Conservation (phyloP, 1,140 invertebrate species). For the Batillaria attramentaria region DNA sequence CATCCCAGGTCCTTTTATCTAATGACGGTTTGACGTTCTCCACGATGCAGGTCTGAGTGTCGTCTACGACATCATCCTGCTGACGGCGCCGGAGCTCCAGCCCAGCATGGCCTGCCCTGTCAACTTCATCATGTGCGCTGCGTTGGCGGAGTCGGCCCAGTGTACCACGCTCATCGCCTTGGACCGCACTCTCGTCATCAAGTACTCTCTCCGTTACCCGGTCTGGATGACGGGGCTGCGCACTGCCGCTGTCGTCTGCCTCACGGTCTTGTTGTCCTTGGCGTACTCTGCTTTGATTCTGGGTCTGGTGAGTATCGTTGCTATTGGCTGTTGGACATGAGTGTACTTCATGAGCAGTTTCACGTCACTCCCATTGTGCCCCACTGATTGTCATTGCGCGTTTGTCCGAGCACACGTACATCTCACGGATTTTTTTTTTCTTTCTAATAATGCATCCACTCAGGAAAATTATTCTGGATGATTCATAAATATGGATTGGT, state of each 20-base stretch:
- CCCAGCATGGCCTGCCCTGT: not conserved
- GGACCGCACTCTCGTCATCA: constrained; percentile 1
- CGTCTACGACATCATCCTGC: not conserved
- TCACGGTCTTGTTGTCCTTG: not conserved
- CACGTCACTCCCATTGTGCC: too few relatives aligned
- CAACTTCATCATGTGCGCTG: constrained; percentile 7
- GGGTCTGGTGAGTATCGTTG: not conserved
- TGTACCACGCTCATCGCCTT: constrained; percentile 7
- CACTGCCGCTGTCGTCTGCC: not conserved
- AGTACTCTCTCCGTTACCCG: not conserved
- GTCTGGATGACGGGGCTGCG: not conserved
- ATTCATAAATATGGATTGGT: too few relatives aligned
- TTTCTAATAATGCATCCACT: too few relatives aligned
- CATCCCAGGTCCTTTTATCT: too few relatives aligned
- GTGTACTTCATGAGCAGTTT: too few relatives aligned
- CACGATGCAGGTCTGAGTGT: not conserved
- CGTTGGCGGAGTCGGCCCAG: not conserved
- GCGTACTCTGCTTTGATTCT: not conserved
- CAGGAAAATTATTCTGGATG: too few relatives aligned
- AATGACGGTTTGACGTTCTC: not conserved
- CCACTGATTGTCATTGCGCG: too few relatives aligned
- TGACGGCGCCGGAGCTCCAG: not conserved
- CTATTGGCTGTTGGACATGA: too few relatives aligned
- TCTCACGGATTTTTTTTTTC: too few relatives aligned
- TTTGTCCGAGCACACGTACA: too few relatives aligned